Base-by-base conservation (phyloP, 2,888 invertebrate genomes). In the Synanthedon myopaeformis region DNA sequence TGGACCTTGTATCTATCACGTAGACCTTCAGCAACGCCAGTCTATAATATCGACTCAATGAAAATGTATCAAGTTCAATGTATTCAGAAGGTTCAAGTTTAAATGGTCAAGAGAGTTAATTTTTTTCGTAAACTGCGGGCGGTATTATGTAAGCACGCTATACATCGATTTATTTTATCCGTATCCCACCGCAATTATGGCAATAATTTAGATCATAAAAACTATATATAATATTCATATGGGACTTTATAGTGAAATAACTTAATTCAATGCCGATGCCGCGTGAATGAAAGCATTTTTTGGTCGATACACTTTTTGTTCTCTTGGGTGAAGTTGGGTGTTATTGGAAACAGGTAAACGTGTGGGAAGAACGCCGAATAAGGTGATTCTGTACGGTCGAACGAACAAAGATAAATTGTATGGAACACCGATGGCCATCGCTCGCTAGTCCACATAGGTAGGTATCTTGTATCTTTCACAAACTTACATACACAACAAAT, bases 161-260 rank as follows among this genome's bases (percentile, higher is more conserved):
- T 81, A 35, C 35, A 83, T 82, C 83, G 79, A 84, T 84, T 83
- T 82, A 84, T 82, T 82, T 82, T 81, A 83, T 83, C 72, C 76
- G 69, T 81, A 76, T 82, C 78, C 75, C 77, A 54, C 78, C 76
- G 72, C 82, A 84, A 83, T 86, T 84, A 84, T 83, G 81, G 82
- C 84, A 82, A 84, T 84, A 85, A 84, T 76, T 79, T 76, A 72
- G 79, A 76, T 78, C 78, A 76, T 82, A 82, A 82, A 74, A 77
- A 71, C 76, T 66, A 79, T 82, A 10, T 35, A 71, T 72, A 76
- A 79, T 76, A 75, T 76, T 76, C 79, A 76, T 79, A 79, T 74
- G 72, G 67, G 72, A 80, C 70, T 74, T 78, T 79, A 75, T 75
- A 77, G 69, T 75, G 73, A 72, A 79, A 82, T 83, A 82, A 76